phyloP scores from a whole-genome alignment of 2,888 invertebrate genomes.

The Amphiduros pacificus region DNA sequence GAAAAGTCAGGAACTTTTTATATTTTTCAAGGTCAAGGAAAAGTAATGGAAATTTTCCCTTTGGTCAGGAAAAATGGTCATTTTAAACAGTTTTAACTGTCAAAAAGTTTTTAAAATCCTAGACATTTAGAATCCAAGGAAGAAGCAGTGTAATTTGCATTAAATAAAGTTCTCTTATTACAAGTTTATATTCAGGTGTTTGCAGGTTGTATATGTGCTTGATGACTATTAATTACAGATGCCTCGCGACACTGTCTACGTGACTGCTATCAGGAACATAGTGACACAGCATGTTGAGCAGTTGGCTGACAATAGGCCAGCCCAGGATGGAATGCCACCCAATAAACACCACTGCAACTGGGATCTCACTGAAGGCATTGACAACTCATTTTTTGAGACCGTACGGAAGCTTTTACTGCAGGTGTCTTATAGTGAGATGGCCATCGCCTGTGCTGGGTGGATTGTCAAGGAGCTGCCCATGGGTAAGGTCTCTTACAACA shows the following conservation, averaged over 20 bases:
- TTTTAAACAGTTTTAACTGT: too few relatives aligned
- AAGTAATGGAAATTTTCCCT: too few relatives aligned
- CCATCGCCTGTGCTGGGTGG: constrained; percentile 44
- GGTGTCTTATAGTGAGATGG: constrained; percentile 40
- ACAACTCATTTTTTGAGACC: constrained; percentile 32
- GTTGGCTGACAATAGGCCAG: constrained; percentile 15
- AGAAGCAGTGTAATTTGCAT: too few relatives aligned
- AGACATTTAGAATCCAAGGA: too few relatives aligned
- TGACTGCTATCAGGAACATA: constrained; percentile 44
- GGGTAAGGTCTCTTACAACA: constrained; percentile 35
- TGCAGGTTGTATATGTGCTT: neutral
- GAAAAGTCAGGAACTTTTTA: too few relatives aligned
- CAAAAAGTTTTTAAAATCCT: too few relatives aligned
- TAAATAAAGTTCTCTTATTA: too few relatives aligned
- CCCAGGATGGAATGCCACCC: neutral
- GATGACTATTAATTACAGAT: constrained; percentile 28
- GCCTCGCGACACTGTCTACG: constrained; percentile 38
- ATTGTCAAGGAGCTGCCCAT: constrained; percentile 44
- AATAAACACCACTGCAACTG: constrained; percentile 40
- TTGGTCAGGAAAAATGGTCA: too few relatives aligned
- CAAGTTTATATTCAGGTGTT: too few relatives aligned
- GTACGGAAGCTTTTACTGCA: constrained; percentile 34
- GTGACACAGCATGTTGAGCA: constrained; percentile 32
- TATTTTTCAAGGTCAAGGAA: too few relatives aligned
- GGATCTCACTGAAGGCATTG: constrained; percentile 35